Base-by-base conservation (phyloP, 2,888 invertebrate species). In the Eugnorisma glareosa region DNA sequence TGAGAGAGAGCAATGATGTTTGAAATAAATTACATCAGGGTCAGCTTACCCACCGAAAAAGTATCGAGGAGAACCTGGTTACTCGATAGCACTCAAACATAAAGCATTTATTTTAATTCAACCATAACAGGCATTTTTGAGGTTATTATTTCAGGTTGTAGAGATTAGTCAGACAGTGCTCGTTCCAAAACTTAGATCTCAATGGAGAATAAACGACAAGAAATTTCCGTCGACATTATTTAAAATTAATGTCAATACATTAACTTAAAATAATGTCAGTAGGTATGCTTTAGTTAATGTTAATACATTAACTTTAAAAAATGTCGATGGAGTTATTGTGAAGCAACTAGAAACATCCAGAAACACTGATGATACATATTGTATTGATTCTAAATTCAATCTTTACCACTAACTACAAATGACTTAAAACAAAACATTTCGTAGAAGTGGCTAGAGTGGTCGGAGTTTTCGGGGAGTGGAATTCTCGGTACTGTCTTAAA, bases 401-500 rank as follows among this genome's bases (percentile, higher is more conserved):
- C 31, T 43, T n/a, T 18, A 31, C 15, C 28, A 54, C 5, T 57
- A 6, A 31, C 59, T 59, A 11, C 5, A 28, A 15, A 31, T n/a
- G 35, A 35, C 21, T 2, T 15, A 24, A 18, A 79, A 24, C 11
- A 4, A 31, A 59, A n/a, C 15, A 57, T 45, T 43, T 40, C 45
- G 5, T 59, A 67, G 28, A 54, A 67, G 6, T 40, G 1, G n/a
- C 4, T n/a, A n/a, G n/a, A n/a, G n/a, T n/a, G n/a, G n/a, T n/a
- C n/a, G n/a, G n/a, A n/a, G n/a, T n/a, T n/a, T n/a, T n/a, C n/a
- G n/a, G n/a, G n/a, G n/a, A n/a, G n/a, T n/a, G 10, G 15, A 78
- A 57, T 45, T 40, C 51, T 7, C 43, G 10, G 37, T 63, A 21
- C 43, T 43, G 51, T 54, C 51, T 51, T 80, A 78, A 69, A 51